These are phyloP conservation scores for Trichomalopsis sarcophagae DNA, from an alignment of 1,140 invertebrate species.

Conservation along the genomic window DNA sequence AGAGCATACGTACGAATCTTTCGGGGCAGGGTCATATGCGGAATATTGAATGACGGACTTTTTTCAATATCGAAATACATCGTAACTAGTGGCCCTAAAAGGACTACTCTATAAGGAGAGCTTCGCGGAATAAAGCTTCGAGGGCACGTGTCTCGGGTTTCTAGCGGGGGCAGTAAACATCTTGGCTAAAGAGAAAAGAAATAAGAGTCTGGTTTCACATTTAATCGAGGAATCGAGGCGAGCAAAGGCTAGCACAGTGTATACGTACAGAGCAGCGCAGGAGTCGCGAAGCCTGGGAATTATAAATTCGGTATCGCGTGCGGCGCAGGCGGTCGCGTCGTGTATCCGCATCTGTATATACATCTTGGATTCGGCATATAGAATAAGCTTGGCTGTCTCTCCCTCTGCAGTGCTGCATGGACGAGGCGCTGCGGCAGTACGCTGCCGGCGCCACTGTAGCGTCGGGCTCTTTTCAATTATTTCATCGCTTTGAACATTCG, in stretches of 20 bases:
- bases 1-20: neutral
- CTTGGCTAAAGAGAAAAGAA: neutral
- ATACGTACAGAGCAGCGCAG: too few species aligned
- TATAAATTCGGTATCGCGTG: neutral
- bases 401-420: neutral
- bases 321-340: neutral
- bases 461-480: slow-evolving; percentile 41
- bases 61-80: neutral
- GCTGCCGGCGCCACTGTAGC: neutral
- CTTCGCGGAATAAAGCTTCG: too few species aligned
- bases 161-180: neutral
- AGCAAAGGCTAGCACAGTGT: neutral
- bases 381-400: neutral
- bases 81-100: neutral
- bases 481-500: slow-evolving; percentile 21
- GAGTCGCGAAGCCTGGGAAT: neutral
- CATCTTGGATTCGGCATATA: neutral
- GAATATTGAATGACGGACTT: neutral
- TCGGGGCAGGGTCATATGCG: neutral
- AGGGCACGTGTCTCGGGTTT: too few species aligned
- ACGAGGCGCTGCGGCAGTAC: neutral
- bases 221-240: neutral
- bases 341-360: neutral
- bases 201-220: slow-evolving; percentile 15
- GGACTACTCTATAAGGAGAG: too few species aligned